Evolutionary conservation across 2,113 vertebrate genomes (phyloP).

Genomic region (Gulo gulo): DNA sequence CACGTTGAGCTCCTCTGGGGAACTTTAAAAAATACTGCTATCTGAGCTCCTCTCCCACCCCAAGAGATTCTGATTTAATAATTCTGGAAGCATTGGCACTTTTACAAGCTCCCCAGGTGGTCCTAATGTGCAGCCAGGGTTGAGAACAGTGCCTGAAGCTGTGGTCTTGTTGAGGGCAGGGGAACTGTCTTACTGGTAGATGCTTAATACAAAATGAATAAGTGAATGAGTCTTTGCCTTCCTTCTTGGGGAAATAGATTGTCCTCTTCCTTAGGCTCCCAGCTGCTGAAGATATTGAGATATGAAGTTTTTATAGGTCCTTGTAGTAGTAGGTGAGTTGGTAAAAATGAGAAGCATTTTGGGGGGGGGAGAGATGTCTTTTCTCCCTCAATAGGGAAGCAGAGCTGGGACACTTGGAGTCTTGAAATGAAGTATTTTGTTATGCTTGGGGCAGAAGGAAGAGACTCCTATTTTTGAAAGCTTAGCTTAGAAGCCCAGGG

Average conservation of each 20-base stretch:
- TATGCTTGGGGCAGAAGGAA: neutral
- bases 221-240: neutral
- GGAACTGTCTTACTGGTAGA: neutral
- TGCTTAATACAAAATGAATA: neutral
- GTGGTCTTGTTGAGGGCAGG: neutral
- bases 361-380: rapidly evolving
- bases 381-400: neutral
- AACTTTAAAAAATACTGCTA: neutral
- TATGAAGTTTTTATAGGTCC: neutral
- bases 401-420: neutral
- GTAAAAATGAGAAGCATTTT: neutral
- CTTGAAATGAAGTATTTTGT: neutral
- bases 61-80: neutral
- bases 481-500: neutral
- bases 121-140: neutral
- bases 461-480: neutral
- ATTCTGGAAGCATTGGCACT: neutral
- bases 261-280: neutral
- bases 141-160: neutral
- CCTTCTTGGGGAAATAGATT: neutral
- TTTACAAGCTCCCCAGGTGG: neutral
- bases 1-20: neutral
- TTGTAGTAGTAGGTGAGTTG: neutral
- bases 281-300: neutral
- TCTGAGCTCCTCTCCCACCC: neutral